These are phyloP conservation scores for Falco punctatus DNA, from an alignment of 2,113 vertebrate genomes.

Conservation along the genomic window DNA sequence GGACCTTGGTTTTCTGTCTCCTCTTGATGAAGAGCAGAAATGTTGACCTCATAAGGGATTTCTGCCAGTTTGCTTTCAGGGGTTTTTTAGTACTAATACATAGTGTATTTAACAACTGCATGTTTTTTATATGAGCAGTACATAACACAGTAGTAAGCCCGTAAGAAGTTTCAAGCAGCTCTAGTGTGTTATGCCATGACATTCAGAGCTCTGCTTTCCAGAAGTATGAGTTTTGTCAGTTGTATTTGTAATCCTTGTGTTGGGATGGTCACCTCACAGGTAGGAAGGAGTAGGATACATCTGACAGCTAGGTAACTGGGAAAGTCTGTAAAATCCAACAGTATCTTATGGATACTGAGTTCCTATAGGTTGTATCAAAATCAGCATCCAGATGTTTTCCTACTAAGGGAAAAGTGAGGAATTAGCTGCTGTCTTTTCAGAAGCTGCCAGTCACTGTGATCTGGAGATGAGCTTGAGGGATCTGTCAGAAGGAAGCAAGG, in stretches of 20 bases:
- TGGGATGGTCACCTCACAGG: not conserved
- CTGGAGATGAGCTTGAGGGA: not conserved
- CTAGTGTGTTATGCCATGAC: not conserved
- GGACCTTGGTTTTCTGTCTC: not conserved
- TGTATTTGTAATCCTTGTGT: accelerated
- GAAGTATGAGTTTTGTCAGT: not conserved
- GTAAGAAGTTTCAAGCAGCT: not conserved
- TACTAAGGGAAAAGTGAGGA: not conserved
- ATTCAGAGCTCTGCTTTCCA: not conserved
- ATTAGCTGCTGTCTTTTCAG: not conserved
- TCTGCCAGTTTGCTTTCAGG: not conserved
- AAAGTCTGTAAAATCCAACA: not conserved
- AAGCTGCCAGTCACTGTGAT: not conserved
- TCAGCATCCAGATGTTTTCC: not conserved
- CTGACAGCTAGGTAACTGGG: not conserved
- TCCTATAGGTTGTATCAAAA: not conserved
- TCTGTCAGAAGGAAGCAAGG: not conserved
- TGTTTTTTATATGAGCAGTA: not conserved
- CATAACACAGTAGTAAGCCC: not conserved
- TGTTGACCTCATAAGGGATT: not conserved
- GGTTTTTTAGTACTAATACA: not conserved
- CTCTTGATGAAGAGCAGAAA: not conserved
- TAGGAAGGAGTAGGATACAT: not conserved
- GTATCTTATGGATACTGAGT: not conserved
- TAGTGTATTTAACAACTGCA: not conserved